Percentiles rank a stretch among this genome's conserved stretches.
Evolutionary conservation across 2,113 vertebrate genomes (phyloP).

Genomic region (Dicentrarchus labrax): DNA sequence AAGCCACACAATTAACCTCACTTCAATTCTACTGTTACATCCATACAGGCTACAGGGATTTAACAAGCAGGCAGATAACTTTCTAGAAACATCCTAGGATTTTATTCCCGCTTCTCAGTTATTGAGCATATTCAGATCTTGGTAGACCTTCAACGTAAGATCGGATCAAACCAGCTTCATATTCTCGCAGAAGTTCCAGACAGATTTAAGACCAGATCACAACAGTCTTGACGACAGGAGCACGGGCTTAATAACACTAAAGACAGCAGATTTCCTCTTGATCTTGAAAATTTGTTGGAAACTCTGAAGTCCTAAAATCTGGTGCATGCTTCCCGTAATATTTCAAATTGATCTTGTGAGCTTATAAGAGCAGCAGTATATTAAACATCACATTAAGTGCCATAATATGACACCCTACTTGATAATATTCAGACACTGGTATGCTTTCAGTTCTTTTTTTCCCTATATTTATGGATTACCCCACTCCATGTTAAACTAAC

Average conservation of each 20-base stretch:
- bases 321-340: background rate
- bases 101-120: background rate
- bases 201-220: background rate
- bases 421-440: background rate
- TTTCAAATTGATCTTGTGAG: background rate
- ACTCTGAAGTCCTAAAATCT: background rate
- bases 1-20: background rate
- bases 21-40: background rate
- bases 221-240: background rate
- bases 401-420: background rate
- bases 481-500: background rate
- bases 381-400: background rate
- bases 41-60: background rate
- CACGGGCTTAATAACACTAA: too few species aligned
- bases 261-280: background rate
- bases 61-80: too few species aligned
- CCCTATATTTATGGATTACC: background rate
- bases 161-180: constrained; percentile 8
- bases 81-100: too few species aligned
- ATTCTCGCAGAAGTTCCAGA: constrained; percentile 2
- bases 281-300: background rate
- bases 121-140: background rate
- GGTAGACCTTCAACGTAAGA: too few species aligned
- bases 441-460: background rate
- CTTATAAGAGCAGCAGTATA: background rate